Evolutionary conservation across 1,140 invertebrate species (phyloP).

Genomic region (Tyrophagus putrescentiae): DNA sequence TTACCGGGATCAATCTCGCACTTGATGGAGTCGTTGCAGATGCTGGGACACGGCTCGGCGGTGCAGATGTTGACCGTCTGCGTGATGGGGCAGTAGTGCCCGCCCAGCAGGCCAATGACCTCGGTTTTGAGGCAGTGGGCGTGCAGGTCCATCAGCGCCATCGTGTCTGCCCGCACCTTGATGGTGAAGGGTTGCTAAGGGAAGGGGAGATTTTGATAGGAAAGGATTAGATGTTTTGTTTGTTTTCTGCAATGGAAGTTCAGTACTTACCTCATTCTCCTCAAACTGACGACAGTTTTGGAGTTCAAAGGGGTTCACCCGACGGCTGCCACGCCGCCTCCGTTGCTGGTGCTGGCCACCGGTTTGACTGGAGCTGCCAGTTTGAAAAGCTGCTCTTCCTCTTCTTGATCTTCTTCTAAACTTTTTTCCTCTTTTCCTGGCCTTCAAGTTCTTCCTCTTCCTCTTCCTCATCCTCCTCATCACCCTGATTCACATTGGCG

Average conservation of each 20-base stretch:
- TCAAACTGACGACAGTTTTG: no score
- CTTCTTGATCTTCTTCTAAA: no score
- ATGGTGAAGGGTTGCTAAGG: slow-evolving; percentile 46
- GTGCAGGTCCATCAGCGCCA: slow-evolving; percentile 51
- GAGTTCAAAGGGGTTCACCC: no score
- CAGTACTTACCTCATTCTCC: slow-evolving; percentile 1
- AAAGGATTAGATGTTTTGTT: background rate
- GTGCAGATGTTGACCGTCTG: slow-evolving; percentile 31
- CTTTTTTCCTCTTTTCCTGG: no score
- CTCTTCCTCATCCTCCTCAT: no score
- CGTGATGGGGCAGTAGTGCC: slow-evolving; percentile 28
- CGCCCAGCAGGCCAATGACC: slow-evolving; percentile 55
- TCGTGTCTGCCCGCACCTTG: slow-evolving; percentile 40
- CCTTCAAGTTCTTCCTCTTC: no score
- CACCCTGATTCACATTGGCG: no score
- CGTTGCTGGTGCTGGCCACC: no score
- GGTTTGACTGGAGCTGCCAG: no score
- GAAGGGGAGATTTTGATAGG: background rate
- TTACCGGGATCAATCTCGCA: slow-evolving; percentile 60
- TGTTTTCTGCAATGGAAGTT: background rate
- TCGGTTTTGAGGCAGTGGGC: slow-evolving; percentile 48
- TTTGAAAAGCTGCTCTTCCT: no score
- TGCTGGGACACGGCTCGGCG: slow-evolving; percentile 43
- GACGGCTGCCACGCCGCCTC: no score
- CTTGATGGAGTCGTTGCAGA: slow-evolving; percentile 43